Evolutionary conservation across 2,888 invertebrate species (phyloP).

Genomic region (Therioaphis trifolii): DNA sequence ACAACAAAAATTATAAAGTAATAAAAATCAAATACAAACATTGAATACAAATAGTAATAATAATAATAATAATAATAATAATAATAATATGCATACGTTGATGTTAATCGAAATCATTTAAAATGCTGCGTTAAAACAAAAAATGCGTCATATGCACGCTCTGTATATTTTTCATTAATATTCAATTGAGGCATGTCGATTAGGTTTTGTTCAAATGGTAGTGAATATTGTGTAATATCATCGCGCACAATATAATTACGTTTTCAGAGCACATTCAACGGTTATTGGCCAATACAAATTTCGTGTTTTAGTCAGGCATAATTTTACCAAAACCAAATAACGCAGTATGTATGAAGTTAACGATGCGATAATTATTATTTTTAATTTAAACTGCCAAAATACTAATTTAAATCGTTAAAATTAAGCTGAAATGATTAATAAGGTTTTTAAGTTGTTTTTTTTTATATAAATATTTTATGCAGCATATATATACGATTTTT

Average conservation of each 20-base stretch:
- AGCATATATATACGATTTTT: too few species aligned
- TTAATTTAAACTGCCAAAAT: background rate
- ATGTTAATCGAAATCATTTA: background rate
- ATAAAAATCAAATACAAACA: too few species aligned
- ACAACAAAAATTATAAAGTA: too few species aligned
- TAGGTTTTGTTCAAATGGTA: background rate
- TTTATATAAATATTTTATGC: too few species aligned
- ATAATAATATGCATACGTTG: background rate
- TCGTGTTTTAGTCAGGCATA: background rate
- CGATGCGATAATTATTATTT: background rate
- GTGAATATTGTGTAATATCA: constrained; percentile 24
- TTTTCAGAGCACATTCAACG: constrained; percentile 29
- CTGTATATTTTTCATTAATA: constrained; percentile 56
- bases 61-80: background rate
- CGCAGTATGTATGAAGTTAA: background rate
- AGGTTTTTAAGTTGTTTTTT: too few species aligned
- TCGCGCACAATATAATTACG: background rate
- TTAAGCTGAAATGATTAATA: background rate
- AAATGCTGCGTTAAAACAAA: background rate
- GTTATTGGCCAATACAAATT: background rate
- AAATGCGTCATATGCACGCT: constrained; percentile 24
- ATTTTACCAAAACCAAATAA: background rate
- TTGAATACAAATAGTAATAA: background rate
- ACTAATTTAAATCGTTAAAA: background rate
- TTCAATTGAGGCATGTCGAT: constrained; percentile 25